phyloP scores from a whole-genome alignment of 2,888 invertebrate genomes.

The Glaucopsyche alexis region DNA sequence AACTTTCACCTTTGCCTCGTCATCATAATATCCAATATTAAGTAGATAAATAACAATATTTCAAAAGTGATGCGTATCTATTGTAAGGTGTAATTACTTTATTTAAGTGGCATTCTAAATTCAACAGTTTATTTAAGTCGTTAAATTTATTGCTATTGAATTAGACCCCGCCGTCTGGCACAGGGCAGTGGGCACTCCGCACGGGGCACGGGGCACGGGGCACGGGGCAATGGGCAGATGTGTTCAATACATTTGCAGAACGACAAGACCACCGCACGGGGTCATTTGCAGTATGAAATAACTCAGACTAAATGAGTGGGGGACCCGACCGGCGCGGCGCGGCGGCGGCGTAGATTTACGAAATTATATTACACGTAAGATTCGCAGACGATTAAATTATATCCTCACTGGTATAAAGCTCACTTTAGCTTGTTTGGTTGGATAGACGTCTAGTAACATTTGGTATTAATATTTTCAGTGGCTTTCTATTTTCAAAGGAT shows the following conservation, averaged over 20 bases:
- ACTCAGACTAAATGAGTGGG: conserved; percentile 78
- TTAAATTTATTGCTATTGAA: conserved; percentile 60
- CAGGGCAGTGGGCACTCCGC: conserved; percentile 60
- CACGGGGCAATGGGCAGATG: conserved; percentile 69
- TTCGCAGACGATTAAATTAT: conserved; percentile 1
- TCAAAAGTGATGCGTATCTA: conserved; percentile 12
- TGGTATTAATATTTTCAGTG: background rate
- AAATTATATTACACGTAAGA: conserved; percentile 33
- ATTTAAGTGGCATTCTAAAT: conserved; percentile 27
- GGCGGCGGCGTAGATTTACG: conserved; percentile 37
- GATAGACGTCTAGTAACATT: background rate
- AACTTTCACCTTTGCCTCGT: no score
- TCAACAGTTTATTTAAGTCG: conserved; percentile 49
- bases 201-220: conserved; percentile 51
- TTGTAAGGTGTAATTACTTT: conserved; percentile 13
- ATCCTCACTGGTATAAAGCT: background rate
- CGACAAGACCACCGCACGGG: conserved; percentile 58
- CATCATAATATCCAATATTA: background rate
- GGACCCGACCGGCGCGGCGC: conserved; percentile 51
- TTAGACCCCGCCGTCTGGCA: conserved; percentile 39
- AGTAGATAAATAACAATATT: background rate
- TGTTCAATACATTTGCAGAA: conserved; percentile 68
- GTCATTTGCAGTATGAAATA: conserved; percentile 77
- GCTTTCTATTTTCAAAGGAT: background rate
- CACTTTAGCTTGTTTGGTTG: background rate